Evolutionary conservation across 2,797 vertebrate species (phyloP).

Genomic region (Urophycis tenuis): DNA sequence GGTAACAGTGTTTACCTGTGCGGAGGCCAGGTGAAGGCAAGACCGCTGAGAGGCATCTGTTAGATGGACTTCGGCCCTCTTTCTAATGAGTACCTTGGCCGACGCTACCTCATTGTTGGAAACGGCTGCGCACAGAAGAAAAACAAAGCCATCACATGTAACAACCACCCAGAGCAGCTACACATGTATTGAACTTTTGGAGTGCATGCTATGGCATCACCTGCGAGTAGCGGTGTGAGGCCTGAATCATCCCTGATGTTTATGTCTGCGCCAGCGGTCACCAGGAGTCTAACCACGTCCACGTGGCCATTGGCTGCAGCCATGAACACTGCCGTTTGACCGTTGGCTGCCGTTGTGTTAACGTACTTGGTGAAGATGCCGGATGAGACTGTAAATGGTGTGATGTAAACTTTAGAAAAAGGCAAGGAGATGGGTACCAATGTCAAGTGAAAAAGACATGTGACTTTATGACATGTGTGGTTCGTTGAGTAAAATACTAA

Average conservation of each 20-base stretch:
- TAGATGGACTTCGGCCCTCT: not conserved
- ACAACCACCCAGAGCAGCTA: not conserved
- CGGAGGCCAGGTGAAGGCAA: slow-evolving; percentile 2
- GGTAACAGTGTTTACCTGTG: not conserved
- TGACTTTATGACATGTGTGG: too few relatives aligned
- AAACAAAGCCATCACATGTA: not conserved
- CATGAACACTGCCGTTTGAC: not conserved
- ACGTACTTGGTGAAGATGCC: not conserved
- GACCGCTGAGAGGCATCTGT: not conserved
- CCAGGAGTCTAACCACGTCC: not conserved
- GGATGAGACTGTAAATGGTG: too few relatives aligned
- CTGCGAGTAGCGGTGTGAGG: not conserved
- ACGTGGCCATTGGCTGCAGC: not conserved
- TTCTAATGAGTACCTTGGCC: not conserved
- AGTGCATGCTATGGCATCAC: not conserved
- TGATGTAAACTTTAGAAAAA: too few relatives aligned
- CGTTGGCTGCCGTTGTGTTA: not conserved
- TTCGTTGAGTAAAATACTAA: too few relatives aligned
- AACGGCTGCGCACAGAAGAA: not conserved
- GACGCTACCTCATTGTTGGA: not conserved
- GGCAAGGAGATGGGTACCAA: too few relatives aligned
- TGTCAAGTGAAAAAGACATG: too few relatives aligned
- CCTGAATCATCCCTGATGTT: not conserved
- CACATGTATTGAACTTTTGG: too few relatives aligned
- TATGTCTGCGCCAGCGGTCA: not conserved